Percentiles rank a stretch among this genome's conserved stretches.
These are phyloP conservation scores for Australoheros scitulus DNA, from an alignment of 2,113 vertebrate genomes.

Conservation along the genomic window DNA sequence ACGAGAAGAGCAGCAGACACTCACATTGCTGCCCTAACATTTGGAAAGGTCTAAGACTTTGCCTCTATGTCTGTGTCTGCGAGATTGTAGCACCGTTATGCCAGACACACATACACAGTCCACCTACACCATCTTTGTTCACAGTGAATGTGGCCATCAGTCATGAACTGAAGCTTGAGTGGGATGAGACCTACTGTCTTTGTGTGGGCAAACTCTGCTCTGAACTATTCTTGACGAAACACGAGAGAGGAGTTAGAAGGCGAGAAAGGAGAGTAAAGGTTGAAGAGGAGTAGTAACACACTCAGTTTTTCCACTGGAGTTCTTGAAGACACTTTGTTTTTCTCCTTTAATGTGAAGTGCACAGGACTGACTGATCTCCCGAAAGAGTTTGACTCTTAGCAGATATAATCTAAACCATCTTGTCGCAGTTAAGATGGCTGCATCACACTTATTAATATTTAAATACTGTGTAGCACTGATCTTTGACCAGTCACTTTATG, in stretches of 20 bases:
- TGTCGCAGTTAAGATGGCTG: neutral
- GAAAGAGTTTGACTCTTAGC: slow-evolving; percentile 17
- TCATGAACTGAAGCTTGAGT: slow-evolving; percentile 63
- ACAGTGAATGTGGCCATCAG: slow-evolving; percentile 47
- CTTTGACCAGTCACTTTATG: neutral
- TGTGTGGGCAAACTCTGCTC: slow-evolving; percentile 61
- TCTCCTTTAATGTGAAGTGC: slow-evolving; percentile 22
- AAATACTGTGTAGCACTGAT: neutral
- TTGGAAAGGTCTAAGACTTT: slow-evolving; percentile 74
- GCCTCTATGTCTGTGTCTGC: no score
- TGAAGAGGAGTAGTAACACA: slow-evolving; percentile 10
- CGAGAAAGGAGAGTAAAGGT: slow-evolving; percentile 18
- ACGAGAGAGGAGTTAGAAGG: neutral
- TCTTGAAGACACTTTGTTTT: slow-evolving; percentile 26
- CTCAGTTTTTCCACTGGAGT: slow-evolving; percentile 56
- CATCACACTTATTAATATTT: neutral
- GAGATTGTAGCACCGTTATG: no score
- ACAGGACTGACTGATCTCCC: neutral
- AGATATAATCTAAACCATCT: slow-evolving; percentile 7
- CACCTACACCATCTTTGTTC: slow-evolving; percentile 55
- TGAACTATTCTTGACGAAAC: slow-evolving; percentile 35
- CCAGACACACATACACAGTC: slow-evolving; percentile 35
- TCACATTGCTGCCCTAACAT: slow-evolving; percentile 56
- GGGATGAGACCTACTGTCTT: slow-evolving; percentile 59
- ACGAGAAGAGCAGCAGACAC: slow-evolving; percentile 9